phyloP scores from a whole-genome alignment of 2,797 vertebrate species.

The Vespertilio murinus region DNA sequence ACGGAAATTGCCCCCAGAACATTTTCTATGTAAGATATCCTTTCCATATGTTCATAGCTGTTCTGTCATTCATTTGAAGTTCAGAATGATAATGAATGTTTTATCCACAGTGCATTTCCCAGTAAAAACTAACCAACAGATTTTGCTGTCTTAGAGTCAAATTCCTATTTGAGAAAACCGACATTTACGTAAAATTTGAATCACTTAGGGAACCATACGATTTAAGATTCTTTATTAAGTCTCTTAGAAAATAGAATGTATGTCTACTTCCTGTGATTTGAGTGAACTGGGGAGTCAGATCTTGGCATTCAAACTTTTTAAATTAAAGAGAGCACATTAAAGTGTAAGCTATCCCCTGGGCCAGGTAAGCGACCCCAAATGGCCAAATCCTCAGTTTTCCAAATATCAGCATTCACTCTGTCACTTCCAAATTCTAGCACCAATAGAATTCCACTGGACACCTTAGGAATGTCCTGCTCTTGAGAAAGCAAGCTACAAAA shows the following conservation, averaged over 20 bases:
- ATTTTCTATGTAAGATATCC: conserved; percentile 54
- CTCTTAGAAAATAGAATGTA: conserved; percentile 4
- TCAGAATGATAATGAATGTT: conserved; percentile 36
- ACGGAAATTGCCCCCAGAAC: conserved; percentile 33
- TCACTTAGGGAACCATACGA: conserved; percentile 36
- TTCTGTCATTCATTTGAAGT: conserved; percentile 22
- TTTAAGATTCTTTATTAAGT: conserved; percentile 38
- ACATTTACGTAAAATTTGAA: conserved; percentile 36
- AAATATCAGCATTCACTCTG: conserved; percentile 34
- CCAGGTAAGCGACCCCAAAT: conserved; percentile 17
- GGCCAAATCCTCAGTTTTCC: conserved; percentile 30
- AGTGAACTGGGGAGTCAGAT: not conserved
- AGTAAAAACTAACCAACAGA: conserved; percentile 49
- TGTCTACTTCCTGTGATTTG: not conserved
- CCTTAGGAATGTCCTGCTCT: not conserved
- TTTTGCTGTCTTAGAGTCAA: conserved; percentile 34
- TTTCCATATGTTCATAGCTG: conserved; percentile 35
- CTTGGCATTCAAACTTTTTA: not conserved
- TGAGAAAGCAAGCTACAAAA: conserved; percentile 11
- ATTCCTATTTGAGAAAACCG: conserved; percentile 21
- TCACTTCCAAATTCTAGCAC: not conserved
- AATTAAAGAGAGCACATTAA: conserved; percentile 5
- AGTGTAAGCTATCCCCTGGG: not conserved
- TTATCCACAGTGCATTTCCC: conserved; percentile 48
- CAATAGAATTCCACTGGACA: conserved; percentile 32